These are phyloP conservation scores for Meda fulgida DNA, from an alignment of 2,797 vertebrate genomes.

Conservation along the genomic window DNA sequence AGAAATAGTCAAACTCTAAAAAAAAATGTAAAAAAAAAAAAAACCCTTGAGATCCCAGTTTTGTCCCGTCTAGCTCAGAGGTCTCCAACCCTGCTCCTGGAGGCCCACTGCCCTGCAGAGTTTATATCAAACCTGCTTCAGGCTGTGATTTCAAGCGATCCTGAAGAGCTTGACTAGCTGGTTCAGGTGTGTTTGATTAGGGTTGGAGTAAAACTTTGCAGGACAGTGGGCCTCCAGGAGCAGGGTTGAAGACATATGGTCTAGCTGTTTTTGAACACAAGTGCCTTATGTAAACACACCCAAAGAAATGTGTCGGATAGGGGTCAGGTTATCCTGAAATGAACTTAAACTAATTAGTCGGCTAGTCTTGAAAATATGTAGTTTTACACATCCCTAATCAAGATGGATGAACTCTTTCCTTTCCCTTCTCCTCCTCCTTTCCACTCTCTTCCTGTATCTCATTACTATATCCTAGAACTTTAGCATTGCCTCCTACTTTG, in stretches of 20 bases:
- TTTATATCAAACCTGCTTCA: too few relatives aligned
- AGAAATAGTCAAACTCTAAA: not conserved
- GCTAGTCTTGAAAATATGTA: not conserved
- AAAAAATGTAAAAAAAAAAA: not conserved
- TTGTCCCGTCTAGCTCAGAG: too few relatives aligned
- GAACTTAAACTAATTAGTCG: constrained; percentile 19
- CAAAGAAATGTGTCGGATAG: constrained; percentile 5
- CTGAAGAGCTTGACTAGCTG: too few relatives aligned
- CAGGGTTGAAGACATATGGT: too few relatives aligned
- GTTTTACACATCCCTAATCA: constrained; percentile 12
- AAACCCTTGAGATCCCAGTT: not conserved
- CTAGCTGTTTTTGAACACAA: not conserved
- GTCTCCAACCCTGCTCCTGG: too few relatives aligned
- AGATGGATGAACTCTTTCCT: constrained; percentile 45
- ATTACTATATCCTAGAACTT: constrained; percentile 24
- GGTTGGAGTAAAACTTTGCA: too few relatives aligned
- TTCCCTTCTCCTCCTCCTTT: not conserved
- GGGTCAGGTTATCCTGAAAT: constrained; percentile 13
- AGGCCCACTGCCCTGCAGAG: too few relatives aligned
- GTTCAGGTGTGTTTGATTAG: too few relatives aligned
- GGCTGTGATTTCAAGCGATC: too few relatives aligned
- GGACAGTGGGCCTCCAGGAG: too few relatives aligned
- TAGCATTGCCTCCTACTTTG: constrained; percentile 5
- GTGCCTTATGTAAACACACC: not conserved
- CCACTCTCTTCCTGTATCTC: constrained; percentile 17